Conservation (phyloP, 92 coral and sea anemone genomes). For the Meandrina meandrites region DNA sequence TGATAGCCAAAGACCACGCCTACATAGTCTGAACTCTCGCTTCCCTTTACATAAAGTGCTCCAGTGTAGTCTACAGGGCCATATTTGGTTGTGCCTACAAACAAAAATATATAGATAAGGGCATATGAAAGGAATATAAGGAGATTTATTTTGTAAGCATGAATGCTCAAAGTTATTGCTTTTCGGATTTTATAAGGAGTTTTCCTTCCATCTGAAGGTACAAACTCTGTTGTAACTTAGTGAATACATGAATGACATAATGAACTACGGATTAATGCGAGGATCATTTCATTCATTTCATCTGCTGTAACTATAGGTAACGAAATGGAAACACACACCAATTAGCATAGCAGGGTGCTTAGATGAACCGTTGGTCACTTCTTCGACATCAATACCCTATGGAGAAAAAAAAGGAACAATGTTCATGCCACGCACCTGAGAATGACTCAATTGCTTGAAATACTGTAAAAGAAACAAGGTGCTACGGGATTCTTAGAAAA, state of each 20-base stretch:
- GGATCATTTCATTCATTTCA: too few relatives aligned
- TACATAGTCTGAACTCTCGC: conserved; percentile 83
- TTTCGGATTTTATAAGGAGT: too few relatives aligned
- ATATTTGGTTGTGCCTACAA: conserved; percentile 73
- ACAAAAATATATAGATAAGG: too few relatives aligned
- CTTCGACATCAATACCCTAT: conserved; percentile 92
- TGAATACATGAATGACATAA: too few relatives aligned
- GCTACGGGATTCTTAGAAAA: too few relatives aligned
- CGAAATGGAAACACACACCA: conserved; percentile 58
- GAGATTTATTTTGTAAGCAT: background rate
- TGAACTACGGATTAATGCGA: too few relatives aligned
- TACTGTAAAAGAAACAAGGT: too few relatives aligned
- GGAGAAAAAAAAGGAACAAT: conserved; percentile 12
- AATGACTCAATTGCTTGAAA: background rate
- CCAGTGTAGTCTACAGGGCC: conserved; percentile 95
- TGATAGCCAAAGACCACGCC: conserved; percentile 98
- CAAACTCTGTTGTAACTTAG: too few relatives aligned
- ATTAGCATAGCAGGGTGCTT: conserved; percentile 89
- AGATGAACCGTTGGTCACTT: conserved; percentile 64
- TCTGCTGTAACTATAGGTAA: too few relatives aligned
- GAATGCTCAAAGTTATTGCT: background rate
- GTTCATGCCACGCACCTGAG: background rate
- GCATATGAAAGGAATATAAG: background rate
- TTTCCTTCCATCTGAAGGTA: too few relatives aligned
- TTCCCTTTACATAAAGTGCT: conserved; percentile 81